Conservation (phyloP, 2,888 invertebrate genomes). For the Rhaphigaster nebulosa region DNA sequence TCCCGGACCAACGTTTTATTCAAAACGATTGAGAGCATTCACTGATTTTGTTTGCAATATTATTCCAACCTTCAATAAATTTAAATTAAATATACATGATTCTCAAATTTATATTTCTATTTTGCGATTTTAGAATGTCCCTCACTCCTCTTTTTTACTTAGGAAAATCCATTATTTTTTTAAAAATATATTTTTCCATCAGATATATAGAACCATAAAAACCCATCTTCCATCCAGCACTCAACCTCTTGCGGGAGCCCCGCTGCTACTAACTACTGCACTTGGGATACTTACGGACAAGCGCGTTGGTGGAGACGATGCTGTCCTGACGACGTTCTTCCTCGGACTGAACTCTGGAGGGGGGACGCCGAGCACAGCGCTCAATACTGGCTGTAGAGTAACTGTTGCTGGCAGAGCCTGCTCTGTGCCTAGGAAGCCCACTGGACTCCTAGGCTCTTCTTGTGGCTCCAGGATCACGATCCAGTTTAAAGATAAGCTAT, state of each 20-base stretch:
- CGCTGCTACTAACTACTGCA: not conserved
- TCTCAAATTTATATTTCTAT: too few species aligned
- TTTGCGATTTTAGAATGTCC: too few species aligned
- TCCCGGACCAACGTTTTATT: too few species aligned
- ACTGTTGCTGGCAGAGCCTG: slow-evolving; percentile 5
- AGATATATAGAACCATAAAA: too few species aligned
- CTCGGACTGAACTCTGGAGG: slow-evolving; percentile 40
- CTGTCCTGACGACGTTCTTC: not conserved
- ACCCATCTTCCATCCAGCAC: too few species aligned
- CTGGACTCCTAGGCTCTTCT: not conserved
- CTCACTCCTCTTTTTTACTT: too few species aligned
- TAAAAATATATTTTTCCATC: too few species aligned
- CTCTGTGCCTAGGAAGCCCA: not conserved
- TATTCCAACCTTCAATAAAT: too few species aligned
- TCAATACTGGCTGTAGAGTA: slow-evolving; percentile 26
- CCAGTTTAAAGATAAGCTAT: not conserved
- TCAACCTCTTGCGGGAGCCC: not conserved
- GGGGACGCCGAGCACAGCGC: slow-evolving; percentile 40
- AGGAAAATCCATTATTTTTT: too few species aligned
- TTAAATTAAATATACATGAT: too few species aligned
- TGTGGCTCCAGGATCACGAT: not conserved
- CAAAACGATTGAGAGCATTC: too few species aligned
- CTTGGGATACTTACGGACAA: slow-evolving; percentile 34
- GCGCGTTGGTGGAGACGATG: slow-evolving; percentile 7
- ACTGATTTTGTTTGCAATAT: too few species aligned